Conservation (phyloP, 2,888 invertebrate genomes). For the Tenthredo livida region DNA sequence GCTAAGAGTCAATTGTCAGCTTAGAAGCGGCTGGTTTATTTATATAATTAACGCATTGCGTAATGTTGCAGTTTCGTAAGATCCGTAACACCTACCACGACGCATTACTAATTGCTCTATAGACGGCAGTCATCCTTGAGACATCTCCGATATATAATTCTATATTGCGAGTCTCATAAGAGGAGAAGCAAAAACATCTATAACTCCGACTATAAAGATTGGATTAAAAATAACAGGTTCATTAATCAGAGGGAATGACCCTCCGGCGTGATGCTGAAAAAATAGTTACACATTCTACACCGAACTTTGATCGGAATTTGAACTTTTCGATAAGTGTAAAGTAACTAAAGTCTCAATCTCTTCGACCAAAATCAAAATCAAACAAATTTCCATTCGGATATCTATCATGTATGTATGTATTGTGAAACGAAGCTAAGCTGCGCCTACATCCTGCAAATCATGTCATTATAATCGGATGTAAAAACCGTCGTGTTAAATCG, state of each 20-base stretch:
- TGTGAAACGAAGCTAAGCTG: too few relatives aligned
- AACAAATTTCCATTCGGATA: background rate
- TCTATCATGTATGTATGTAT: too few relatives aligned
- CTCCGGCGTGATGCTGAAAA: background rate
- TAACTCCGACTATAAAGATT: background rate
- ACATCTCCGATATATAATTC: slow-evolving; percentile 10
- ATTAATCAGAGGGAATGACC: background rate
- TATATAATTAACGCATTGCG: slow-evolving; percentile 45
- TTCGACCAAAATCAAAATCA: background rate
- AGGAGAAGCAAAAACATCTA: background rate
- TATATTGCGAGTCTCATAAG: background rate
- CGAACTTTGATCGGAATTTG: background rate
- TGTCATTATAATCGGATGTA: background rate
- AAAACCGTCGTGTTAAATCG: background rate
- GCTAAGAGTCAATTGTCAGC: background rate
- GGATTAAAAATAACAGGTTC: background rate
- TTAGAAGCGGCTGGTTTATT: background rate
- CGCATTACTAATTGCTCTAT: slow-evolving; percentile 39
- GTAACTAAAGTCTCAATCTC: too few relatives aligned
- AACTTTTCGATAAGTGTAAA: background rate
- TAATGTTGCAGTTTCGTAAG: slow-evolving; percentile 47
- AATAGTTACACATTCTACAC: background rate
- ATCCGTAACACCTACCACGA: slow-evolving; percentile 48
- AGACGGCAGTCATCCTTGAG: slow-evolving; percentile 44
- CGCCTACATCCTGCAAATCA: background rate